These are phyloP conservation scores for Thysanoteuthis rhombus DNA, from an alignment of 2,888 invertebrate genomes.

Conservation along the genomic window DNA sequence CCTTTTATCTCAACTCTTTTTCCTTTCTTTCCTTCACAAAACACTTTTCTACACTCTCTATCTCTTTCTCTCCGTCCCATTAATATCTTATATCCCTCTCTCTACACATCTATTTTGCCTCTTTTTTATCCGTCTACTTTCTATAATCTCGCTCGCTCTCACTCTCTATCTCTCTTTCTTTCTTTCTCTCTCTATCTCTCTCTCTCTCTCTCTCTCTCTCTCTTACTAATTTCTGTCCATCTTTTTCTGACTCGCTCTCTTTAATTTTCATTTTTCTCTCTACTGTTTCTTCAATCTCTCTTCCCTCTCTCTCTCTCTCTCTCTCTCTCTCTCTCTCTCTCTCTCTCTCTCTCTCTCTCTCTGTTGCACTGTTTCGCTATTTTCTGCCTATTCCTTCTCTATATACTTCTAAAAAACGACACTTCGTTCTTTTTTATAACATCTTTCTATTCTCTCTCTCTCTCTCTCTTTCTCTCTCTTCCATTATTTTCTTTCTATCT, in stretches of 20 bases:
- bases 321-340: background rate
- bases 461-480: background rate
- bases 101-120: too few species aligned
- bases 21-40: background rate
- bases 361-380: background rate
- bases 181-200: background rate
- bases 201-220: background rate
- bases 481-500: background rate
- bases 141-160: too few species aligned
- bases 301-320: background rate
- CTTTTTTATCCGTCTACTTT: too few species aligned
- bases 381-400: background rate
- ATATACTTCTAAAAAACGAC: too few species aligned
- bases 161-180: background rate
- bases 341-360: background rate
- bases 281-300: background rate
- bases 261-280: background rate
- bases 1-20: background rate
- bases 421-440: too few species aligned
- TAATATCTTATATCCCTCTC: too few species aligned
- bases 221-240: background rate
- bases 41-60: too few species aligned
- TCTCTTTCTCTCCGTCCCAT: background rate
- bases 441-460: too few species aligned
- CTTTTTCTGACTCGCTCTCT: background rate